Conservation (phyloP, 2,888 invertebrate genomes). For the Biston stratarius region DNA sequence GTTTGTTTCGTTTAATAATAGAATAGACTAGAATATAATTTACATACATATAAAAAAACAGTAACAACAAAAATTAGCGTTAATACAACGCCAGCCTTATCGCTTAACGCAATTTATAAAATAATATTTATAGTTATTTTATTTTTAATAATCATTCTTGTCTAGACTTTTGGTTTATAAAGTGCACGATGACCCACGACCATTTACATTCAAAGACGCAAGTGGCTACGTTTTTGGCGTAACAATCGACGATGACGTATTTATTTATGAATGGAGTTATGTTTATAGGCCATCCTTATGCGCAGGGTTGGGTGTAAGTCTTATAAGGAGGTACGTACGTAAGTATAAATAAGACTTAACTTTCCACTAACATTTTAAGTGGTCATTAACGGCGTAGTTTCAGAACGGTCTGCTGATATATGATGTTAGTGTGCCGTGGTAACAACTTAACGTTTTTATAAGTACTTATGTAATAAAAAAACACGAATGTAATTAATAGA, state of each 20-base stretch:
- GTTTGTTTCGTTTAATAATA: no score
- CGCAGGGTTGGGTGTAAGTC: slow-evolving; percentile 7
- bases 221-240: slow-evolving; percentile 20
- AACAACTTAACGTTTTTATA: no score
- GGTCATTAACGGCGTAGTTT: neutral
- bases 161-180: neutral
- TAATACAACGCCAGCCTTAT: no score
- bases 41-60: no score
- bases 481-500: no score
- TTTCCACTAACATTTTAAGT: slow-evolving; percentile 5
- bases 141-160: neutral
- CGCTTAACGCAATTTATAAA: no score
- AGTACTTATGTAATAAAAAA: no score
- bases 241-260: slow-evolving; percentile 32
- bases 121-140: neutral
- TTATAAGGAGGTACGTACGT: neutral
- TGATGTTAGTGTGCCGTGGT: no score
- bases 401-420: no score
- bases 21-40: no score
- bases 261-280: slow-evolving; percentile 33
- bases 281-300: slow-evolving; percentile 20
- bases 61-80: no score
- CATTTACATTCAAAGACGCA: slow-evolving; percentile 25
- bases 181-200: slow-evolving; percentile 13
- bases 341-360: neutral